These are phyloP conservation scores for Coregonus ussuriensis DNA, from an alignment of 2,797 vertebrate genomes.

Conservation along the genomic window DNA sequence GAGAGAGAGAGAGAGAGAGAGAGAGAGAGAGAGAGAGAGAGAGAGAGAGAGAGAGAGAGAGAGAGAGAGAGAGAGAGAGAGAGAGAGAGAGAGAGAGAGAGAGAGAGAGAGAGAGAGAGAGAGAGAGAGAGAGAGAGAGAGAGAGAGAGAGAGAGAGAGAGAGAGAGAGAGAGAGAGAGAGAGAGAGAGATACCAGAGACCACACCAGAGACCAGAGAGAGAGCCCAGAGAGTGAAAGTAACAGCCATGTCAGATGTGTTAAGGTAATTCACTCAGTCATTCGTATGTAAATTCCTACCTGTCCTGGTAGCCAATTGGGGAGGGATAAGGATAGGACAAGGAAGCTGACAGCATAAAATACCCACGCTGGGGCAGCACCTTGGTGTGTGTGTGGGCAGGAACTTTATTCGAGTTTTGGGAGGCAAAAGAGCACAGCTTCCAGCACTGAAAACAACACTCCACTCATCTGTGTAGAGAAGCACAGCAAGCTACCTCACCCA, in stretches of 20 bases:
- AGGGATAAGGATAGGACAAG: constrained; percentile 69
- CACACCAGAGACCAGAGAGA: not conserved
- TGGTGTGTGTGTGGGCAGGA: constrained; percentile 35
- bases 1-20: not conserved
- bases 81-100: not conserved
- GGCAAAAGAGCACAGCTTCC: constrained; percentile 24
- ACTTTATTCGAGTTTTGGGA: constrained; percentile 42
- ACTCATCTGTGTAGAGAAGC: not conserved
- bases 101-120: not conserved
- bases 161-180: not conserved
- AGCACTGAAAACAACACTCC: constrained; percentile 16
- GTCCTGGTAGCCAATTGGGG: constrained; percentile 64
- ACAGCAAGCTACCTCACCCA: constrained; percentile 30
- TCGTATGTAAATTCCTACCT: constrained; percentile 68
- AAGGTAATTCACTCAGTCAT: constrained; percentile 13
- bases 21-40: constrained; percentile 7
- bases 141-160: not conserved
- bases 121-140: not conserved
- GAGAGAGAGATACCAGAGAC: not conserved
- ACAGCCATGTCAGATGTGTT: constrained; percentile 28
- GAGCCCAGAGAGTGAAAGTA: constrained; percentile 10
- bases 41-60: not conserved
- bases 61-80: not conserved
- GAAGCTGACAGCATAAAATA: constrained; percentile 71
- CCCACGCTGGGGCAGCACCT: constrained; percentile 63